These are phyloP conservation scores for Petrolisthes cinctipes DNA, from an alignment of 2,888 invertebrate genomes.

Conservation along the genomic window DNA sequence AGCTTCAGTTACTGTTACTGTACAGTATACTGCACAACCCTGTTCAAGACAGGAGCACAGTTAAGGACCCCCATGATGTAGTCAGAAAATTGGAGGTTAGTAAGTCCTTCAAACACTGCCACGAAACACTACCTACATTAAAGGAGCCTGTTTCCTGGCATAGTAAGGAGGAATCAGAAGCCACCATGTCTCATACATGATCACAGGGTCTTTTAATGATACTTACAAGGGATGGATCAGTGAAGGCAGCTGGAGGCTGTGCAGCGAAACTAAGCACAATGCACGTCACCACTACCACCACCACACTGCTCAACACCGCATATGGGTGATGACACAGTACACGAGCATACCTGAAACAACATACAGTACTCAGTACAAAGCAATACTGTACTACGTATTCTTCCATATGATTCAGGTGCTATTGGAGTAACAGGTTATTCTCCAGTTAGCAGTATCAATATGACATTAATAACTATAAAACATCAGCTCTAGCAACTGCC, in stretches of 20 bases:
- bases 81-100: too few relatives aligned
- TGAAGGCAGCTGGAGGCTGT: conserved; percentile 82
- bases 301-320: conserved; percentile 76
- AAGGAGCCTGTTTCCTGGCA: too few relatives aligned
- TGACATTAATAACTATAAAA: too few relatives aligned
- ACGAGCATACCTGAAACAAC: conserved; percentile 75
- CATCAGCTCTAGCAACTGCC: too few relatives aligned
- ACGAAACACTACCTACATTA: too few relatives aligned
- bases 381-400: neutral
- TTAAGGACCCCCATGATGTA: too few relatives aligned
- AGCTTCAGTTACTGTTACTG: too few relatives aligned
- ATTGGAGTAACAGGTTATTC: neutral
- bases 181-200: too few relatives aligned
- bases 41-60: too few relatives aligned
- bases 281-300: conserved; percentile 77
- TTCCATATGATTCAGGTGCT: neutral
- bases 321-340: conserved; percentile 79
- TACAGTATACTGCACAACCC: too few relatives aligned
- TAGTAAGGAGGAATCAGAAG: too few relatives aligned
- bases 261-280: conserved; percentile 77
- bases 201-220: neutral
- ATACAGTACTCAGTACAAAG: neutral
- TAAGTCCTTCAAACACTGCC: too few relatives aligned
- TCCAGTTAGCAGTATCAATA: neutral
- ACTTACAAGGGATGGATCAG: conserved; percentile 85